Percentiles rank a stretch among this genome's conserved stretches.
Conservation (phyloP, 2,797 vertebrate genomes). For the Lemur catta region DNA sequence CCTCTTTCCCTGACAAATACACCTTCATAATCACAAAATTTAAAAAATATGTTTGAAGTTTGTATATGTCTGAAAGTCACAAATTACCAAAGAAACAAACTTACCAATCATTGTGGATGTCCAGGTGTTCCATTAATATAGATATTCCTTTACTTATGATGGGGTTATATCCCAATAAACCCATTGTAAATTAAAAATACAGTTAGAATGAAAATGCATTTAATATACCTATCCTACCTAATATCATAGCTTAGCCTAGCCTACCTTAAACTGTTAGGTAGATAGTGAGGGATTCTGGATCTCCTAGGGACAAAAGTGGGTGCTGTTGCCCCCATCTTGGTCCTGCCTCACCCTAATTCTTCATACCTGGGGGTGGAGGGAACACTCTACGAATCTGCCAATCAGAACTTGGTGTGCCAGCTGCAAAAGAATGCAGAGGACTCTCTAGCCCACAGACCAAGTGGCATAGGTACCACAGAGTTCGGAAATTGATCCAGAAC, state of each 20-base stretch:
- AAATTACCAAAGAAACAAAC: constrained; percentile 24
- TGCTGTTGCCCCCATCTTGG: too few relatives aligned
- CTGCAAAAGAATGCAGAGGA: too few relatives aligned
- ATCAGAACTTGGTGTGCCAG: too few relatives aligned
- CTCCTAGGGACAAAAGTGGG: too few relatives aligned
- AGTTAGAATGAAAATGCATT: not conserved
- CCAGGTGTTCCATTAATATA: not conserved
- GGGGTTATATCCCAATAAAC: not conserved
- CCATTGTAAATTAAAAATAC: not conserved
- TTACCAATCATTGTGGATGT: not conserved
- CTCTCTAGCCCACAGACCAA: too few relatives aligned
- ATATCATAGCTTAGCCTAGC: not conserved
- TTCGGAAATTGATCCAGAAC: too few relatives aligned
- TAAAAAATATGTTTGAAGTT: not conserved
- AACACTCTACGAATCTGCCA: too few relatives aligned
- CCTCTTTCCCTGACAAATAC: constrained; percentile 7
- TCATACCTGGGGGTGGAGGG: too few relatives aligned
- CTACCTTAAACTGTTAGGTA: not conserved
- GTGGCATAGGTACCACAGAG: too few relatives aligned
- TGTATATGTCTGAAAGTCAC: not conserved
- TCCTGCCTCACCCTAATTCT: too few relatives aligned
- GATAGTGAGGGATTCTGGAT: too few relatives aligned
- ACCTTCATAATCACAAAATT: not conserved
- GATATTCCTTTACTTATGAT: not conserved
- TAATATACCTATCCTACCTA: not conserved